Percentiles rank a stretch among this genome's conserved stretches.
Conservation (phyloP, 1,140 invertebrate genomes). For the Scaptomyza graminum region DNA sequence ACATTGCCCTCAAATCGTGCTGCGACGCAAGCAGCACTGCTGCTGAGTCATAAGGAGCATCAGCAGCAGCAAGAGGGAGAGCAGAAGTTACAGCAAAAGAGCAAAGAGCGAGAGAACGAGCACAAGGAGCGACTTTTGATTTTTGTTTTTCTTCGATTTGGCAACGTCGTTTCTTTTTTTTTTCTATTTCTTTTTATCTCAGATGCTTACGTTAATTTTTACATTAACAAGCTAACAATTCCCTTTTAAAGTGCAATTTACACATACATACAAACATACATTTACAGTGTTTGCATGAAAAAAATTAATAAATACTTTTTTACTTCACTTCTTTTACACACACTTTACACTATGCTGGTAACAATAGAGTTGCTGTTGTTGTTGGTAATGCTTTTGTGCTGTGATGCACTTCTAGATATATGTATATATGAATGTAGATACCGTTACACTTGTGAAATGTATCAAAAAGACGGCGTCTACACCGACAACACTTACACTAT, state of each 20-base stretch:
- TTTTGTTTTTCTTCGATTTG: constrained; percentile 31
- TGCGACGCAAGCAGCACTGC: constrained; percentile 34
- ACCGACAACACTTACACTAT: constrained; percentile 63
- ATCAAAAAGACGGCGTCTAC: constrained; percentile 58
- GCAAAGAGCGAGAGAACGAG: constrained; percentile 1
- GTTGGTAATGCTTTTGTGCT: constrained; percentile 41
- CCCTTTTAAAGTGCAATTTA: constrained; percentile 16
- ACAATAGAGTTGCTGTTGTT: constrained; percentile 33
- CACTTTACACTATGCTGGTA: constrained; percentile 52
- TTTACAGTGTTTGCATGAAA: constrained; percentile 50
- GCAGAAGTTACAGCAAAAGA: constrained; percentile 18
- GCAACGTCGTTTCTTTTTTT: constrained; percentile 47
- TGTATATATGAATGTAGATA: constrained; percentile 55
- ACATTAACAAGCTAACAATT: constrained; percentile 27
- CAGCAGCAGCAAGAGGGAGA: not conserved
- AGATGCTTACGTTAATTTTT: constrained; percentile 54
- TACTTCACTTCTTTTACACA: constrained; percentile 51
- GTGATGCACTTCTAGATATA: constrained; percentile 65
- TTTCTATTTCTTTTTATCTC: constrained; percentile 11
- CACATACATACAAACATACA: not conserved
- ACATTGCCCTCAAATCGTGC: constrained; percentile 56
- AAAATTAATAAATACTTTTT: constrained; percentile 62
- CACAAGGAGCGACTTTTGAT: constrained; percentile 35
- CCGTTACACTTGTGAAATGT: constrained; percentile 80
- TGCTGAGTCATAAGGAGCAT: constrained; percentile 49